Conservation (phyloP, 2,888 invertebrate genomes). For the Hipparchia sbordonii region DNA sequence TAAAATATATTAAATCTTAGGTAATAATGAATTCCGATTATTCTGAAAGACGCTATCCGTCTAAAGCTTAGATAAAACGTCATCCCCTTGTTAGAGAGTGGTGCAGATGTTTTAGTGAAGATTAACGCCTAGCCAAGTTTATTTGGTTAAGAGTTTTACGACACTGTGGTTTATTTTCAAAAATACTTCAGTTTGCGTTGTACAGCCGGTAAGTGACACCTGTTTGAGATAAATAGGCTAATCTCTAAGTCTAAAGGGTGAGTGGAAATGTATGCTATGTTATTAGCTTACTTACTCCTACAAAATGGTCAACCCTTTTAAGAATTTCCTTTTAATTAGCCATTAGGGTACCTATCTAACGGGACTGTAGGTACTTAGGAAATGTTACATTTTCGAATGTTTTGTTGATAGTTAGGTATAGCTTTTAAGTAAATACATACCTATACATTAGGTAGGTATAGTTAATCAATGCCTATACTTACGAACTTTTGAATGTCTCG, state of each 20-base stretch:
- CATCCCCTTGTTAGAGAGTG: constrained; percentile 56
- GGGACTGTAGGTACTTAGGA: too few species aligned
- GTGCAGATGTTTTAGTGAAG: constrained; percentile 69
- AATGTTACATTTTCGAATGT: too few species aligned
- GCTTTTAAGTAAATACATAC: too few species aligned
- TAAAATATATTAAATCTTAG: too few species aligned
- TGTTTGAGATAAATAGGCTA: constrained; percentile 62
- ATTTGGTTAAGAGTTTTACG: constrained; percentile 78
- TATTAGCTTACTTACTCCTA: too few species aligned
- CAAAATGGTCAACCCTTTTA: too few species aligned
- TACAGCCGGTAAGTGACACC: constrained; percentile 61
- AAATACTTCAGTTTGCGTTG: constrained; percentile 56
- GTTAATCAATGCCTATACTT: too few species aligned
- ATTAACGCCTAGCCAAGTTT: constrained; percentile 72
- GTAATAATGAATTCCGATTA: background rate
- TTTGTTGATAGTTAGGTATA: too few species aligned
- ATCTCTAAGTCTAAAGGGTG: constrained; percentile 10
- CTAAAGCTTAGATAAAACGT: constrained; percentile 48
- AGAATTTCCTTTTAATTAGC: too few species aligned
- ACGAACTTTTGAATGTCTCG: too few species aligned
- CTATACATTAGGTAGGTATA: too few species aligned
- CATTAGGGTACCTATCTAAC: too few species aligned
- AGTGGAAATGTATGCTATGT: constrained; percentile 12
- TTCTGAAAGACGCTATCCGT: constrained; percentile 6
- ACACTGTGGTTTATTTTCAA: constrained; percentile 67